Evolutionary conservation across 2,888 invertebrate species (phyloP), one percentile per base, ranked within the genome.

Genomic region (Pheosia gnoma): DNA sequence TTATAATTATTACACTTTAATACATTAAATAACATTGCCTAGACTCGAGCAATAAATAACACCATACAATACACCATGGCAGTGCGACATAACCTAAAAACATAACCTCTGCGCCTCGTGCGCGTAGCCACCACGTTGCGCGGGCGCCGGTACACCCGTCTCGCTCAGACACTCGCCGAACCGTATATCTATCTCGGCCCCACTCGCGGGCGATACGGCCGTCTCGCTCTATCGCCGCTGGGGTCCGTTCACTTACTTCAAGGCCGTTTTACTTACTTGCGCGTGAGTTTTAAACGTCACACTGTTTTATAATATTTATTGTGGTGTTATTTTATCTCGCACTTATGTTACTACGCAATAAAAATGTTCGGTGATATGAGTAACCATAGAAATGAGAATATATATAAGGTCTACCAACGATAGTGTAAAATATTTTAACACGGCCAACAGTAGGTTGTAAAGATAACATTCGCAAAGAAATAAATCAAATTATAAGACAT

Each of bases 81-180:
- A 54, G 66, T 66, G 71, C 75, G 75, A 79, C 69, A 85, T 89
- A 90, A 90, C 89, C 89, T 89, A 77, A 80, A 89, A 87, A 76
- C 45, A 63, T 74, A 77, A 75, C 71, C 70, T 71, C 60, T 43
- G 45, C 52, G 58, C 71, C 79, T 69, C 62, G 13, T 53, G 52
- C 60, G 82, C 73, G 88, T 87, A 87, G 84, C 66, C 9, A 70
- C 75, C 88, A 89, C 89, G 87, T 84, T 86, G 85, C 80, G 77
- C 73, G 7, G 25, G 76, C 80, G 81, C 88, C 86, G 87, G 85
- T 83, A 80, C 56, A 5, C 51, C 62, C 59, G 59, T 81, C 77
- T 67, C 80, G 49, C 39, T 82, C 75, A 49, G 43, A 61, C 78
- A 38, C 64, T 39, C 25, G 8, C 54, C 51, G 8, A 52, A 52